Base-by-base conservation (phyloP, 2,888 invertebrate genomes). In the Ctenicera cuprea region DNA sequence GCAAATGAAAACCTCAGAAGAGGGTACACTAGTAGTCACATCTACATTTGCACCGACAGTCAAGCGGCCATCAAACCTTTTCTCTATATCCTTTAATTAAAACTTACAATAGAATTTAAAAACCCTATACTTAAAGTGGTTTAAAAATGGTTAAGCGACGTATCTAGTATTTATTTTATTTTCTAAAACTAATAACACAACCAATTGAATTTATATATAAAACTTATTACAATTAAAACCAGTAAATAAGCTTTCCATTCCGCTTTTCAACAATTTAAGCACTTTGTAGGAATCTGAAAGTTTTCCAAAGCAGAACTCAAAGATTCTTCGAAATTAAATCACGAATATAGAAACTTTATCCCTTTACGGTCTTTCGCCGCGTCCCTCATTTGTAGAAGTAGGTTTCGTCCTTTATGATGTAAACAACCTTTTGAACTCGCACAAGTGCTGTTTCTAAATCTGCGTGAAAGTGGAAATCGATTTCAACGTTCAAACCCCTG, bases 401-500 rank as follows among this genome's bases (percentile, higher is more conserved):
- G 38, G 52, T 66, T 52, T 38, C 52, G 38, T 52, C 50, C 54
- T 64, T 38, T 66, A 52, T 52, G 57, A 43, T 57, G 52, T 67
- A 67, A 67, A 67, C 67, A 67, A 67, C 45, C 26, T 57, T 57
- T 67, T 43, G 41, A 67, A 67, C 67, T 57, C 30, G 33, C 30
- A 52, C 14, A 67, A 67, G 57, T 67, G 57, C 26, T 57, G 69
- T 69, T 59, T 69, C 62, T 62, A 69, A 69, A 62, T 69, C 62
- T 62, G 50, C 52, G 45, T 69, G 50, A 62, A 62, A 69, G 52
- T 61, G 61, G 45, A 62, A 69, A 62, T 69, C 69, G 62, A 62
- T 69, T 69, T 62, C 48, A n/a, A 59, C 16, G 14, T 45, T 45
- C 45, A 45, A 22, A 2, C 48, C 54, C 33, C 37, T 48, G 52